These are phyloP conservation scores for Stichopus horrens DNA, from an alignment of 53 echinoderm and acorn worm species.

Conservation along the genomic window DNA sequence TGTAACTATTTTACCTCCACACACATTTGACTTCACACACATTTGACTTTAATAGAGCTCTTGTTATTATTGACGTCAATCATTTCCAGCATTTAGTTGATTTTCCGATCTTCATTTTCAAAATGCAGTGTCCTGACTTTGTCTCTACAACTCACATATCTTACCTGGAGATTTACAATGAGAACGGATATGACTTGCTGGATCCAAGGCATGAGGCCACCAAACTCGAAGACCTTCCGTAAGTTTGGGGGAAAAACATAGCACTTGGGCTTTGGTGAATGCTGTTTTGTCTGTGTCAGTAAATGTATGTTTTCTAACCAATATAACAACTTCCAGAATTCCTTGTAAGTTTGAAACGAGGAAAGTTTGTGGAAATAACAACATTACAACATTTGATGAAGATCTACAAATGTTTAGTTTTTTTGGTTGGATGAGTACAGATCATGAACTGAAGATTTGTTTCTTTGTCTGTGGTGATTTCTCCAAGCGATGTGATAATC, in stretches of 20 bases:
- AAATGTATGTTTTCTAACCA: not conserved
- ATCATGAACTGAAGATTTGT: no score
- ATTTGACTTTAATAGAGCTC: no score
- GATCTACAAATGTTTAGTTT: no score
- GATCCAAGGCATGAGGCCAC: constrained; percentile 97
- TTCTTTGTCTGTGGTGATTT: no score
- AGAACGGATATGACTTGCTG: constrained; percentile 87
- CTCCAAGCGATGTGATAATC: no score
- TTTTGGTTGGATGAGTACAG: no score
- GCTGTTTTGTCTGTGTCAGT: not conserved
- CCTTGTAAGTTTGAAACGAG: not conserved
- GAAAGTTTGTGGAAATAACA: not conserved
- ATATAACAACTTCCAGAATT: not conserved
- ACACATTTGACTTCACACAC: no score
- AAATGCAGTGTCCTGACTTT: constrained; percentile 72
- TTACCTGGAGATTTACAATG: constrained; percentile 95
- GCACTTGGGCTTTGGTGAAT: not conserved
- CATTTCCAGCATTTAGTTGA: no score
- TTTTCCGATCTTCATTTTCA: no score
- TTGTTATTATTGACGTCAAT: no score
- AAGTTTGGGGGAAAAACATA: constrained; percentile 50
- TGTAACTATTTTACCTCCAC: no score
- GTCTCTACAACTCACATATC: constrained; percentile 90
- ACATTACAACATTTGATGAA: no score
- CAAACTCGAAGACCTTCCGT: constrained; percentile 96